These are phyloP conservation scores for Hyles vespertilio DNA, from an alignment of 1,140 invertebrate species.

Conservation along the genomic window DNA sequence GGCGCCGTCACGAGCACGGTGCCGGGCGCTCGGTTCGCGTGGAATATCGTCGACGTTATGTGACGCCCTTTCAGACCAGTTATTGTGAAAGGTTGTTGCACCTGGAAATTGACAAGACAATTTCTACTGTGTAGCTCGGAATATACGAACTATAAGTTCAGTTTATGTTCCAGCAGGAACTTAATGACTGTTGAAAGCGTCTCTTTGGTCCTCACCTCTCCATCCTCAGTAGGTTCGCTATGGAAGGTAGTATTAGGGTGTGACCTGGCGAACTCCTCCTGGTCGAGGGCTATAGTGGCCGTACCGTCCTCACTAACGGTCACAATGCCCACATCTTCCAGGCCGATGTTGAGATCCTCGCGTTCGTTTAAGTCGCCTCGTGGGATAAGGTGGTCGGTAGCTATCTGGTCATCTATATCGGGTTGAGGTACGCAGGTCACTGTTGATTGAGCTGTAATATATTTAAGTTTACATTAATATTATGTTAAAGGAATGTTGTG, in stretches of 20 bases:
- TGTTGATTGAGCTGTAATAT: constrained; percentile 48
- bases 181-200: too few species aligned
- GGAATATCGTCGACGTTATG: constrained; percentile 68
- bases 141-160: too few species aligned
- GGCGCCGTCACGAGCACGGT: constrained; percentile 60
- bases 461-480: background rate
- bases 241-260: constrained; percentile 74
- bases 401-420: constrained; percentile 60
- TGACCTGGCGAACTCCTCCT: constrained; percentile 66
- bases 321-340: constrained; percentile 60
- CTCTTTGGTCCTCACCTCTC: constrained; percentile 32
- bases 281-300: constrained; percentile 49
- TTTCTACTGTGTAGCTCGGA: too few species aligned
- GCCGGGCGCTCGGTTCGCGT: constrained; percentile 48
- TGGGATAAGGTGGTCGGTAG: constrained; percentile 51
- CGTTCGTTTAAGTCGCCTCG: constrained; percentile 32
- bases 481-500: background rate
- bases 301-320: constrained; percentile 57
- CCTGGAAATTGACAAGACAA: constrained; percentile 31
- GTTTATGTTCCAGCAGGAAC: too few species aligned
- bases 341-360: constrained; percentile 40
- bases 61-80: constrained; percentile 53
- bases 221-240: constrained; percentile 58
- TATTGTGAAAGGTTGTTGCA: constrained; percentile 56
- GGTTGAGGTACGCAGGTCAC: constrained; percentile 44